Evolutionary conservation across 2,888 invertebrate genomes (phyloP), one percentile per base, ranked within the genome.

Genomic region (Cantharis flavilabris): DNA sequence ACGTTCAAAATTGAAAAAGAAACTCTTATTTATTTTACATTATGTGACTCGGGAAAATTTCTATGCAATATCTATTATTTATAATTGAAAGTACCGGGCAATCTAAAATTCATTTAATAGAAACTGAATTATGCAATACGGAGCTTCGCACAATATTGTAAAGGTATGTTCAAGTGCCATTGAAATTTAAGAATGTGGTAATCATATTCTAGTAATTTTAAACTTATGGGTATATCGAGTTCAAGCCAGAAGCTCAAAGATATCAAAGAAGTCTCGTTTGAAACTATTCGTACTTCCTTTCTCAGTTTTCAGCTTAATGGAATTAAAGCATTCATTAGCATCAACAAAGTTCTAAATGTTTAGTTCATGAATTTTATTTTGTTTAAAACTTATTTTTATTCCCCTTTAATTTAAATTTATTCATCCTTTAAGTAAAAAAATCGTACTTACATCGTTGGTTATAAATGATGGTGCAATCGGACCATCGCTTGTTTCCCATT

Each of bases 401-500:
- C 2, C 9, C 26, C 1, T 1, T 26, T 1, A 26, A 49, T n/a
- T 49, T n/a, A 49, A 49, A 49, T 49, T 49, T 49, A 49, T 49
- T 49, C 49, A 49, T 4, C 33, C 13, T 13, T n/a, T 0, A 49
- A n/a, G 7, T n/a, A 49, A 49, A n/a, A n/a, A 67, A 67, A 67
- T 13, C 9, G 26, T 70, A 90, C 91, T 91, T 87, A 92, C 91
- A 86, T 92, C 92, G 86, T 91, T 91, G 86, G 91, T 91, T 81
- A 89, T 89, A 86, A 91, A 92, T 73, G 90, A 89, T 70, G 91
- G 90, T 76, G 91, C 90, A 84, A 92, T 92, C 73, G 92, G 91
- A 72, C 92, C 92, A 84, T 92, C 92, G 83, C 89, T 91, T 75
- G 92, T 91, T 89, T 97, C 97, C 97, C 97, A 98, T 91, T 97